phyloP scores from a whole-genome alignment of 2,888 invertebrate species.

The Heteromurus nitidus region DNA sequence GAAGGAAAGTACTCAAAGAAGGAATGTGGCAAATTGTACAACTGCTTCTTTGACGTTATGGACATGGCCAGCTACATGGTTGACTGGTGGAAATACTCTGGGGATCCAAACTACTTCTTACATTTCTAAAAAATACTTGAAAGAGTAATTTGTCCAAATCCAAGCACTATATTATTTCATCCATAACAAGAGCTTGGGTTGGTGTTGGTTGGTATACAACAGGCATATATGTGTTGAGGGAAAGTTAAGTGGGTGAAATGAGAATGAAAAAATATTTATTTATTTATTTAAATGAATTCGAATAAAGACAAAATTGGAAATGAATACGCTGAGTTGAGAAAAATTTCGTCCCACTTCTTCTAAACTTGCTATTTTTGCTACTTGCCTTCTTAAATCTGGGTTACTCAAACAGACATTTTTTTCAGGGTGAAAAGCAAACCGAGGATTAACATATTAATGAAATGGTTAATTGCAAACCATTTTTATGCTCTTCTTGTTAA shows the following conservation, averaged over 20 bases:
- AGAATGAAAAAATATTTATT: too few relatives aligned
- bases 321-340: neutral
- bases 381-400: neutral
- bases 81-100: slow-evolving; percentile 68
- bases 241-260: slow-evolving; percentile 27
- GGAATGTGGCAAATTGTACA: slow-evolving; percentile 68
- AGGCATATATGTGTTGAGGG: slow-evolving; percentile 2
- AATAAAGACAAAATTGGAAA: slow-evolving; percentile 43
- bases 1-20: slow-evolving; percentile 70
- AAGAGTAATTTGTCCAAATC: too few relatives aligned
- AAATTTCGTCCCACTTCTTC: neutral
- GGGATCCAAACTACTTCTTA: slow-evolving; percentile 54
- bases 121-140: neutral
- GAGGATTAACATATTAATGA: slow-evolving; percentile 20
- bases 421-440: neutral
- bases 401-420: neutral
- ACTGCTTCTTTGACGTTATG: slow-evolving; percentile 72
- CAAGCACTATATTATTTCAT: too few relatives aligned
- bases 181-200: too few relatives aligned
- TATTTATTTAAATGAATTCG: slow-evolving; percentile 56
- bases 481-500: neutral
- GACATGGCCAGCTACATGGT: slow-evolving; percentile 68
- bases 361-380: neutral
- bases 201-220: too few relatives aligned
- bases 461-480: slow-evolving; percentile 47